These are phyloP conservation scores for Notiomystis cincta DNA, from an alignment of 2,113 vertebrate species.

Conservation along the genomic window DNA sequence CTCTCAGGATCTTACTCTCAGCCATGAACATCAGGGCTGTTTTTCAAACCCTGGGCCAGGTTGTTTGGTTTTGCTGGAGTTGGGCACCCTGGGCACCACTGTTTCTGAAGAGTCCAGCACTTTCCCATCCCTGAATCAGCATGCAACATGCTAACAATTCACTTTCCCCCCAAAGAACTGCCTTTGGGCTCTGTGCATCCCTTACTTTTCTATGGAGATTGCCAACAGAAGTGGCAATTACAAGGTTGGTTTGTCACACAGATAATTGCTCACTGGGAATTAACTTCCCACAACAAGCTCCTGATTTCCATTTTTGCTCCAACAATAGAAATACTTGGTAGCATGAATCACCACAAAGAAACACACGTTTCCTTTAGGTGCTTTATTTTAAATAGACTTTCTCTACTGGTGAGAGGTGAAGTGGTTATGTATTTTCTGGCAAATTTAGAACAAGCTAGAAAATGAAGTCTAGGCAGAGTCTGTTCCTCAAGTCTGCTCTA, in stretches of 20 bases:
- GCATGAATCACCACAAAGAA: constrained; percentile 2
- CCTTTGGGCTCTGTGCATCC: not conserved
- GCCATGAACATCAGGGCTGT: not conserved
- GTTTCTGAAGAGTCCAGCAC: not conserved
- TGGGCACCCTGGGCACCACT: not conserved
- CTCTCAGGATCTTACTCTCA: not conserved
- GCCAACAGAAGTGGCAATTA: constrained; percentile 39
- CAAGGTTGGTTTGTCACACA: constrained; percentile 44
- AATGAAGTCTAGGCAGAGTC: not conserved
- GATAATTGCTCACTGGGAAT: constrained; percentile 49
- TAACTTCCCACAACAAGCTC: constrained; percentile 10
- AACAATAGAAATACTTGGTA: not conserved
- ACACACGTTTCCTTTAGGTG: not conserved
- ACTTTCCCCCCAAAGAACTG: not conserved
- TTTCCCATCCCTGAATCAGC: not conserved
- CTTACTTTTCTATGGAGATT: constrained; percentile 2
- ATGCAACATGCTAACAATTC: not conserved
- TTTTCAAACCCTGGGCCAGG: no score
- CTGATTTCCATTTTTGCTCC: constrained; percentile 9
- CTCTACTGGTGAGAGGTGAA: not conserved
- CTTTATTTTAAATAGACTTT: not conserved
- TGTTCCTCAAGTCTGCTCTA: not conserved
- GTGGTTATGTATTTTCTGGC: not conserved
- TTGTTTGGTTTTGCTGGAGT: not conserved
- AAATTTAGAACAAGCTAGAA: not conserved